phyloP scores from a whole-genome alignment of 2,888 invertebrate species.

The Patella pellucida region DNA sequence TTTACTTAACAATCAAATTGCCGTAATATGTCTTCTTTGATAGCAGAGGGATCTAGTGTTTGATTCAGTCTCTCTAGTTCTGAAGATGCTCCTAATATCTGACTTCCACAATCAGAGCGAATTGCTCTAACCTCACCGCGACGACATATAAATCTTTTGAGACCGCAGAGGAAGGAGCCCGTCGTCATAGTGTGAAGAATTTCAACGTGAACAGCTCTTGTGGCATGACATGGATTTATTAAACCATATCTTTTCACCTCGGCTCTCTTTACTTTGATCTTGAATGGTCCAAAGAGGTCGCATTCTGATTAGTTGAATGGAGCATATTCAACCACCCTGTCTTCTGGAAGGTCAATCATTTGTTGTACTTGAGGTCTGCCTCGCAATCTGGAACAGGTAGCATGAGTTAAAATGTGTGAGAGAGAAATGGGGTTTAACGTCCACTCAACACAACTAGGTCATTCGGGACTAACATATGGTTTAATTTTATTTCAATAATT shows the following conservation, averaged over 20 bases:
- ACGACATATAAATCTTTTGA: constrained; percentile 61
- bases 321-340: constrained; percentile 46
- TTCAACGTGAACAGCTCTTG: not conserved
- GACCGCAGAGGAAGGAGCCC: constrained; percentile 59
- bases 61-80: constrained; percentile 20
- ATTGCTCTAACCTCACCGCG: constrained; percentile 36
- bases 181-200: constrained; percentile 1
- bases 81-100: constrained; percentile 38
- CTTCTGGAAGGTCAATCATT: constrained; percentile 62
- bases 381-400: constrained; percentile 50
- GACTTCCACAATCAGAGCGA: constrained; percentile 37
- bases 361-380: constrained; percentile 19
- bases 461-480: no score
- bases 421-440: no score
- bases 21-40: constrained; percentile 23
- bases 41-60: constrained; percentile 24
- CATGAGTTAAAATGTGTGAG: no score
- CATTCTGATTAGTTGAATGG: constrained; percentile 63
- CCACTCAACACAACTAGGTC: no score
- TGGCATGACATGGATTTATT: not conserved
- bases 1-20: constrained; percentile 27
- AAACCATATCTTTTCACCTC: constrained; percentile 11
- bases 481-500: no score
- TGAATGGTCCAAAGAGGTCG: not conserved
- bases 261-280: not conserved